Evolutionary conservation across 2,113 vertebrate species (phyloP).

Genomic region (Hydrochoerus hydrochaeris): DNA sequence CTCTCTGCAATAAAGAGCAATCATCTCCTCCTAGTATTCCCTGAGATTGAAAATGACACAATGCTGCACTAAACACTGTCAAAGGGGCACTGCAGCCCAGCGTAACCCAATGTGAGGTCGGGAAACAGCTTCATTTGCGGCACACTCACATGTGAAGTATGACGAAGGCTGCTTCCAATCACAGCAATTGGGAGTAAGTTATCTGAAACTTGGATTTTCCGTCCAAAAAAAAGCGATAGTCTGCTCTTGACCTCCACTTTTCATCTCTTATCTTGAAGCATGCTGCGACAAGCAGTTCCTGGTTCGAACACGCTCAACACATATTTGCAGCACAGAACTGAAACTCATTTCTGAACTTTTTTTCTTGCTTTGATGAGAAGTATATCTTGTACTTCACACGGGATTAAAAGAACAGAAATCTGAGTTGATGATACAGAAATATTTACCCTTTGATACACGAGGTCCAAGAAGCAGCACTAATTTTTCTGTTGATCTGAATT

Average conservation of each 20-base stretch:
- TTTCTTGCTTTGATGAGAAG: constrained; percentile 62
- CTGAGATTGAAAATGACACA: constrained; percentile 56
- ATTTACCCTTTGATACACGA: background rate
- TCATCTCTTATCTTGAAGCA: background rate
- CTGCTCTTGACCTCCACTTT: background rate
- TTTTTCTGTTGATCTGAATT: background rate
- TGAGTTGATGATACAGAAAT: background rate
- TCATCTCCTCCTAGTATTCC: constrained; percentile 40
- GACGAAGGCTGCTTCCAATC: constrained; percentile 59
- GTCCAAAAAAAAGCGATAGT: background rate
- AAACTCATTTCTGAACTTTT: constrained; percentile 66
- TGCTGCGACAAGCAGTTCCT: background rate
- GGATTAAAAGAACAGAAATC: constrained; percentile 23
- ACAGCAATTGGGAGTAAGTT: constrained; percentile 49
- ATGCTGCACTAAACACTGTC: constrained; percentile 18
- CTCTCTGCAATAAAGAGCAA: constrained; percentile 6
- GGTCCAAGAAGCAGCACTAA: background rate
- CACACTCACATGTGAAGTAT: constrained; percentile 65
- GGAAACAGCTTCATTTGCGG: constrained; percentile 64
- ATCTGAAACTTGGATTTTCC: constrained; percentile 13
- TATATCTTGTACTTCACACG: background rate
- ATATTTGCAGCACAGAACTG: background rate
- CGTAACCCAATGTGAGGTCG: constrained; percentile 62
- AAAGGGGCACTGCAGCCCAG: constrained; percentile 73
- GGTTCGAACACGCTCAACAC: background rate